Evolutionary conservation across 35 echinoderm and acorn worm species (phyloP), one percentile per base, ranked within the genome.

Genomic region (Diadema setosum): DNA sequence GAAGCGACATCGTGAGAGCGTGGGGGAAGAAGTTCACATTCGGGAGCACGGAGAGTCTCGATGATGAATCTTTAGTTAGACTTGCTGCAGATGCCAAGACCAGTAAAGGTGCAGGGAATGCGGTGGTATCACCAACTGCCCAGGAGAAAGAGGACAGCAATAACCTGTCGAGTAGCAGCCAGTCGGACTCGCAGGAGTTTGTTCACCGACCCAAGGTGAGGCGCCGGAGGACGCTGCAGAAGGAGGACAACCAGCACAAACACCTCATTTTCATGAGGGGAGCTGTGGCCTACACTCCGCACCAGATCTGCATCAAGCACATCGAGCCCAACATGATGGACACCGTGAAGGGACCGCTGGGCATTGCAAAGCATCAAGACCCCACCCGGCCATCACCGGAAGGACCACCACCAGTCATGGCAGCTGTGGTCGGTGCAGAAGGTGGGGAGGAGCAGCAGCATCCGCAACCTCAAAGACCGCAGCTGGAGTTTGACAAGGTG

Each of bases 1-100:
- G 86, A 6, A 89, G 92, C 33, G 92, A 94, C 65, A 85, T 94
- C 18, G 75, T 94, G 20, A 34, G 92, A 23, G 86, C 86, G 35
- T 94, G 92, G 92, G 92, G 92, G 26, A 94, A 94, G 27, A 82
- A 94, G 15, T 94, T 94, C 70, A 94, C 80, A 14, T 94, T 94
- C 56, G 86, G 92, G 26, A 94, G 92, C 69, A 90, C 92, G 64
- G 92, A 94, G 49, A 86, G 82, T 42, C 45, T 94, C 41, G 92
- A 94, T 56, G 92, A 94, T 1, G 92, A 90, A 49, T 87, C 92
- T 20, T 36, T 78, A 2, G 35, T 78, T 18, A 39, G 30, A 78
- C 25, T 78, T 41, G 12, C 73, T 18, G 39, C 73, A 78, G 40
- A 78, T 24, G 8, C 73, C 24, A 78, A 44, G 37, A 14, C 36